phyloP scores from a whole-genome alignment of 2,888 invertebrate species.

The Scrobipalpa costella region DNA sequence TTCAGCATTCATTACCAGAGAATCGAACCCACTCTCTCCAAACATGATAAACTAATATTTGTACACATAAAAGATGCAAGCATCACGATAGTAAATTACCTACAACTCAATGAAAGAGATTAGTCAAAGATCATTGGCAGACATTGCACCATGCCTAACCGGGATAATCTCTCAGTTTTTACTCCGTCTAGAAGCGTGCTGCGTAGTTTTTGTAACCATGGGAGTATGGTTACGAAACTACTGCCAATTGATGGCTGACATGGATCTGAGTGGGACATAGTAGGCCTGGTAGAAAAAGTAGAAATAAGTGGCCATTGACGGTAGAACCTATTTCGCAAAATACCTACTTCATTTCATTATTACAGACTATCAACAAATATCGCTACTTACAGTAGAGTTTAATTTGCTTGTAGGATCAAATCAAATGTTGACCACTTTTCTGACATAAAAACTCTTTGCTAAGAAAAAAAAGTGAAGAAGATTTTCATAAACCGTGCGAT shows the following conservation, averaged over 20 bases:
- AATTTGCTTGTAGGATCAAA: too few relatives aligned
- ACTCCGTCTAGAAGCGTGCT: not conserved
- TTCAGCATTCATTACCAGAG: too few relatives aligned
- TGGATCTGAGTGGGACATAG: not conserved
- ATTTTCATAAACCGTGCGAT: too few relatives aligned
- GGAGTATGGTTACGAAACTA: not conserved
- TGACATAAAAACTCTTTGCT: too few relatives aligned
- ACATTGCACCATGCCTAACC: not conserved
- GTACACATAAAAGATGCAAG: too few relatives aligned
- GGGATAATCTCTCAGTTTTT: not conserved
- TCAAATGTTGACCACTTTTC: too few relatives aligned
- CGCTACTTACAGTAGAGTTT: too few relatives aligned
- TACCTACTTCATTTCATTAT: too few relatives aligned
- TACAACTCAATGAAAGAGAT: not conserved
- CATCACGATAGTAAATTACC: not conserved
- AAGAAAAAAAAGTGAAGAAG: too few relatives aligned
- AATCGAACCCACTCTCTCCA: too few relatives aligned
- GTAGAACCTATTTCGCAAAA: not conserved
- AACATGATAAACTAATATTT: too few relatives aligned
- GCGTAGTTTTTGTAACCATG: not conserved
- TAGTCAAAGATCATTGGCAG: not conserved
- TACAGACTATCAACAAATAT: too few relatives aligned
- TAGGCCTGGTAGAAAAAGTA: not conserved
- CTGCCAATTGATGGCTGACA: not conserved
- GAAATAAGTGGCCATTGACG: not conserved